Base-by-base conservation (phyloP, 2,888 invertebrate species). In the Panopea generosa region DNA sequence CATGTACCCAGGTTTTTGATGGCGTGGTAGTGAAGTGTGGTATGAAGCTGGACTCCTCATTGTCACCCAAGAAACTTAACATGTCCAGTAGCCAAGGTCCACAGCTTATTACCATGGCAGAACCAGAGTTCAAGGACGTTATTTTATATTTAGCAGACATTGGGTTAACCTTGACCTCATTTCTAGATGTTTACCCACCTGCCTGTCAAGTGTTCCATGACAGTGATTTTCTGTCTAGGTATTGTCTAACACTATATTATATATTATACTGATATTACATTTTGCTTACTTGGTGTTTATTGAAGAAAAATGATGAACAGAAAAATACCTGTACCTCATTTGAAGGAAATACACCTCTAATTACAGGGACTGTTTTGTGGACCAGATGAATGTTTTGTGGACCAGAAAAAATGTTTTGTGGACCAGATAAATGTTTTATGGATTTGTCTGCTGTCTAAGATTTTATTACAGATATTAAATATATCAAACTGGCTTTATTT, bases 121-220 rank as follows among this genome's bases (percentile, higher is more conserved):
- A 86, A 14, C 50, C 67, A 24, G 87, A 89, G 16, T 87, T 96
- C n/a, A 94, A 94, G 77, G 96, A 96, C 89, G 90, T 96, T 38
- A 93, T 96, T 0, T 90, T 95, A 47, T 96, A 96, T 85, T 90
- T 96, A 43, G 89, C 96, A 66, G 97, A 97, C 88, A 95, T 95
- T 16, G 94, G 95, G 0, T 94, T 95, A 87, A 96, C 96, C 0
- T 87, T 97, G 56, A 94, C 94, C 86, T 93, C 95, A 83, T 95
- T 97, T 70, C 85, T 96, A n/a, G 95, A 95, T 62, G 93, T 95
- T 0, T 95, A 95, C 87, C 94, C 95, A 0, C 93, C 94, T 6
- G 94, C 94, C 33, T 94, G 93, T 89, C 55, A 89, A 77, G 80
- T 94, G 89, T 94, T 95, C 93, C 93, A 94, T 86, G 92, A 94